A percentile compares a stretch with the other conserved stretches of the same genome.
Conservation (phyloP, 2,797 vertebrate species). For the Agapornis canus region DNA sequence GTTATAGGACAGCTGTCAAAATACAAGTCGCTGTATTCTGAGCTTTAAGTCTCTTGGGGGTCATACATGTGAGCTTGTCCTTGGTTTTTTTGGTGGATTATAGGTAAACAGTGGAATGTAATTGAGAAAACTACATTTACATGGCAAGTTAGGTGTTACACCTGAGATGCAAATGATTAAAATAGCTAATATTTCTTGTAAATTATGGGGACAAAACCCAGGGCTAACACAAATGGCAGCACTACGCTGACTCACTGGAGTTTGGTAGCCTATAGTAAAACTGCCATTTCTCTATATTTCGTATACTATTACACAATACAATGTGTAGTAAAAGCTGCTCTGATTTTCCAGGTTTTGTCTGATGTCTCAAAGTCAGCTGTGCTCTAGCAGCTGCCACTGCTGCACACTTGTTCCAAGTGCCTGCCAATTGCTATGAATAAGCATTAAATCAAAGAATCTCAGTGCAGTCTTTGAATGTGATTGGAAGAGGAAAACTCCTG, state of each 20-base stretch:
- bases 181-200: not conserved
- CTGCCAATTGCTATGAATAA: not conserved
- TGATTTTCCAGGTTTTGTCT: not conserved
- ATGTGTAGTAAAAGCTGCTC: not conserved
- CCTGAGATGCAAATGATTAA: not conserved
- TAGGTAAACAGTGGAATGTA: not conserved
- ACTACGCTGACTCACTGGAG: not conserved
- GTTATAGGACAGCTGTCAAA: slow-evolving; percentile 74
- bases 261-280: not conserved
- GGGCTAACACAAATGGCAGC: not conserved
- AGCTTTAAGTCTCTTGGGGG: slow-evolving; percentile 36
- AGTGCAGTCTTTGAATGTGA: not conserved
- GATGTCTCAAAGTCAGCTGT: not conserved
- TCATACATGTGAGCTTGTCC: not conserved
- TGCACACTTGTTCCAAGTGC: no score
- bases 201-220: not conserved
- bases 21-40: slow-evolving; percentile 37
- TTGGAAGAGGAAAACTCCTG: not conserved
- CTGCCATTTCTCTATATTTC: not conserved
- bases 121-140: not conserved
- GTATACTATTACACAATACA: not conserved
- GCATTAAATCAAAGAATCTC: not conserved
- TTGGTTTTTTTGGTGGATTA: not conserved
- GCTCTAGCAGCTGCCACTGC: not conserved
- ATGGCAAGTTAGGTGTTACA: not conserved